Base-by-base conservation (phyloP, 2,797 vertebrate genomes). In the Cephalopachus bancanus region DNA sequence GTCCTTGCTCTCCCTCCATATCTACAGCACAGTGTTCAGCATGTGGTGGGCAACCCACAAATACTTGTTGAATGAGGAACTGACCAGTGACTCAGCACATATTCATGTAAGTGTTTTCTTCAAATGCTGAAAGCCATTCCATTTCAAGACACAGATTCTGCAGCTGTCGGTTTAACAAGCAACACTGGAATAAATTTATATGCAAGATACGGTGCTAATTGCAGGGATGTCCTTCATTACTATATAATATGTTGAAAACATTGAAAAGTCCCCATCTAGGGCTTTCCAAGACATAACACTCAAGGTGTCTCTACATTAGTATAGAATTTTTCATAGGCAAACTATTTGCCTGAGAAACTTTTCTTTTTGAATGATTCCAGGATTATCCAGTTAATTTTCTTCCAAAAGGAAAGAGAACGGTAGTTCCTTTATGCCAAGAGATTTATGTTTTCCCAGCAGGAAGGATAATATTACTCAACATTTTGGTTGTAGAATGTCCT, bases 211-310 rank as follows among this genome's bases (percentile, higher is more conserved):
- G 10, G 53, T 57, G 49, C 26, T 91, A 55, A 33, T 74, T 80
- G 78, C 5, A 89, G 24, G 60, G 62, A 16, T 91, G 3, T 44
- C 44, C 49, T 80, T 91, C 16, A 72, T 28, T 26, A 86, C 10
- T 49, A 72, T 26, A 69, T 6, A 26, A 51, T 33, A 69, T 49
- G 4, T 33, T 72, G 37, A 37, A 53, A 62, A 86, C 60, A 62
- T 71, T 86, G 51, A 37, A 44, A 53, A 71, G 64, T 28, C 3
- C 7, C 26, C 37, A 74, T 19, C 10, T 55, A 44, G 55, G 20
- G 11, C 79, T 94, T 95, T 24, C 64, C 53, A 60, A 90, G 67
- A 84, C 7, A 84, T n/a, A 87, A 76, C 16, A 74, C 75, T 96
- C 59, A 81, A 78, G 15, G 1, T 85, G 55, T 65, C 60, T 83